phyloP scores from a whole-genome alignment of 2,797 vertebrate genomes.

The Gephyroberyx darwinii region DNA sequence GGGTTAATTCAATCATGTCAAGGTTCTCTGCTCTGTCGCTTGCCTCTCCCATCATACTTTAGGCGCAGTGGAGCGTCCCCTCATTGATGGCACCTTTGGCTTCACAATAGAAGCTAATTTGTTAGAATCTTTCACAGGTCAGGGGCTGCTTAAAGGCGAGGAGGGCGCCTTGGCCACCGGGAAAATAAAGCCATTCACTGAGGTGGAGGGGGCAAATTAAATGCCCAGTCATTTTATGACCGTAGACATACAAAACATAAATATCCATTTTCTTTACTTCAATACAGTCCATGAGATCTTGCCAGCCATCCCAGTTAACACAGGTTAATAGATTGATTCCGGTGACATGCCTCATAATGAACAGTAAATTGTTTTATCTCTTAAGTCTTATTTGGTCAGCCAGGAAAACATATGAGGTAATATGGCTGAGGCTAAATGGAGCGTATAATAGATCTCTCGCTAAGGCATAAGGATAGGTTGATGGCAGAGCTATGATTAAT shows the following conservation, averaged over 20 bases:
- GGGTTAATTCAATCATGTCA: constrained; percentile 98
- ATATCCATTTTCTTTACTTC: constrained; percentile 84
- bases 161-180: constrained; percentile 88
- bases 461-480: constrained; percentile 97
- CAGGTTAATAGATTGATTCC: constrained; percentile 99
- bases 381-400: constrained; percentile 99
- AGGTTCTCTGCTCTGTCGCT: constrained; percentile 92
- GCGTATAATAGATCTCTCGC: constrained; percentile 99
- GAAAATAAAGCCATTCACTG: constrained; percentile 96
- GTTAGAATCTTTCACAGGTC: constrained; percentile 99
- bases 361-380: constrained; percentile 99
- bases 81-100: constrained; percentile 99
- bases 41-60: constrained; percentile 97
- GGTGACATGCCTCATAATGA: constrained; percentile 99
- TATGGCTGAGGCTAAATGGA: constrained; percentile 99
- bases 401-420: constrained; percentile 99
- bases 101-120: constrained; percentile 99
- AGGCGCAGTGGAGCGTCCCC: constrained; percentile 94
- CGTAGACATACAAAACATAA: constrained; percentile 84
- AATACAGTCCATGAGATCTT: constrained; percentile 83
- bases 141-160: constrained; percentile 92
- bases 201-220: constrained; percentile 90
- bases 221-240: constrained; percentile 95
- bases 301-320: constrained; percentile 96
- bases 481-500: constrained; percentile 99